phyloP scores from a whole-genome alignment of 2,797 vertebrate genomes.

The Echeneis naucrates region DNA sequence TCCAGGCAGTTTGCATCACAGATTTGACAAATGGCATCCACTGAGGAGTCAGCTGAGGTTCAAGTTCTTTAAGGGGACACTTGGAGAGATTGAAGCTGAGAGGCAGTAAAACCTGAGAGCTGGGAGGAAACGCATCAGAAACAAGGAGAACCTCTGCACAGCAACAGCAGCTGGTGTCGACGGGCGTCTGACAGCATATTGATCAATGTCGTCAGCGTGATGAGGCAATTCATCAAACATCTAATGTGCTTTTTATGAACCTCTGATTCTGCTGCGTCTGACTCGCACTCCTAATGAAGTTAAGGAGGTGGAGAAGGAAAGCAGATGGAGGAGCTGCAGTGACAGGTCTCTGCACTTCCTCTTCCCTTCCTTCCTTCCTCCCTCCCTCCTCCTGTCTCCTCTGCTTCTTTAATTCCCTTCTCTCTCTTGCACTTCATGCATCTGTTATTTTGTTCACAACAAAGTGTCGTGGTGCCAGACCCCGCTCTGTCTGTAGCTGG shows the following conservation, averaged over 20 bases:
- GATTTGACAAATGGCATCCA: neutral
- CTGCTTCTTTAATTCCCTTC: no score
- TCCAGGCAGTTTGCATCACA: neutral
- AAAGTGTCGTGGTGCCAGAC: neutral
- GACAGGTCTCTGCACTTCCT: neutral
- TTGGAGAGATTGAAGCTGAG: neutral
- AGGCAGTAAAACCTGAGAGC: neutral
- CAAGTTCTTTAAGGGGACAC: neutral
- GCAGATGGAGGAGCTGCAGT: neutral
- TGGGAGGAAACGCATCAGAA: neutral
- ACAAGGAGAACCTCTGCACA: neutral
- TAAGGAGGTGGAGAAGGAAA: neutral
- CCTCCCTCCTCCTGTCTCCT: no score
- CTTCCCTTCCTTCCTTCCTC: neutral
- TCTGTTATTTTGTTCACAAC: neutral
- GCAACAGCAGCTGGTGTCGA: neutral
- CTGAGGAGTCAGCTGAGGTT: neutral
- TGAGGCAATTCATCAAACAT: slow-evolving; percentile 37
- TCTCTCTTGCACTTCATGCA: neutral
- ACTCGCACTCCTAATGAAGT: slow-evolving; percentile 15
- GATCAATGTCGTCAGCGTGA: slow-evolving; percentile 30
- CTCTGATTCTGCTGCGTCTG: slow-evolving; percentile 14
- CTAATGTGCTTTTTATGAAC: slow-evolving; percentile 37
- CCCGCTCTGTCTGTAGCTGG: neutral
- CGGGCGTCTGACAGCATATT: slow-evolving; percentile 3